Evolutionary conservation across 2,888 invertebrate species (phyloP).

Genomic region (Hypsopygia costalis): DNA sequence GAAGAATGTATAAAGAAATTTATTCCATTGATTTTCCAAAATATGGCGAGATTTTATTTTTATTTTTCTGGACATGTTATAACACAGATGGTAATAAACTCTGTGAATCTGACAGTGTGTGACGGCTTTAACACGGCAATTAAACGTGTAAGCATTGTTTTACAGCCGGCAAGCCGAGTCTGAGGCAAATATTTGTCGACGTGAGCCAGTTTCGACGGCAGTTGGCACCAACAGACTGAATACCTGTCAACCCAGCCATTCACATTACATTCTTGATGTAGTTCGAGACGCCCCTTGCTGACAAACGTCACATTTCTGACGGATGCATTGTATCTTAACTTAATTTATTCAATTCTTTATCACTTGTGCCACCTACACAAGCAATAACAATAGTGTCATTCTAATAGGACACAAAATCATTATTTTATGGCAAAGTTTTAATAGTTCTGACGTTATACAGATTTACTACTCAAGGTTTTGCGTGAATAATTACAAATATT

Average conservation of each 20-base stretch:
- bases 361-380: neutral
- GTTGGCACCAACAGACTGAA: slow-evolving; percentile 39
- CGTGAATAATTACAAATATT: slow-evolving; percentile 7
- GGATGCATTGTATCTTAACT: neutral
- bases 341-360: neutral
- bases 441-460: slow-evolving; percentile 1
- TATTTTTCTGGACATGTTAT: too few species aligned
- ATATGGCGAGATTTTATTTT: too few species aligned
- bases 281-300: slow-evolving; percentile 36
- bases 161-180: neutral
- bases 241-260: slow-evolving; percentile 44
- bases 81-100: too few species aligned
- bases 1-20: too few species aligned
- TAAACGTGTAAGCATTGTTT: neutral
- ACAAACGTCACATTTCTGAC: neutral
- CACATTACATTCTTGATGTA: slow-evolving; percentile 39
- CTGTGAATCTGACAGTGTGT: neutral
- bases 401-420: slow-evolving; percentile 4
- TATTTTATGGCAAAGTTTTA: slow-evolving; percentile 2
- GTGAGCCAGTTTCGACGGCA: slow-evolving; percentile 35
- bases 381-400: neutral
- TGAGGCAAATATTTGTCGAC: slow-evolving; percentile 40
- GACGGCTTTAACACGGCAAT: neutral
- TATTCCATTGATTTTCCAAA: too few species aligned
- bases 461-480: slow-evolving; percentile 7